These are phyloP conservation scores for Brachionus sp. DNA, from an alignment of 1,140 invertebrate genomes.

Conservation along the genomic window DNA sequence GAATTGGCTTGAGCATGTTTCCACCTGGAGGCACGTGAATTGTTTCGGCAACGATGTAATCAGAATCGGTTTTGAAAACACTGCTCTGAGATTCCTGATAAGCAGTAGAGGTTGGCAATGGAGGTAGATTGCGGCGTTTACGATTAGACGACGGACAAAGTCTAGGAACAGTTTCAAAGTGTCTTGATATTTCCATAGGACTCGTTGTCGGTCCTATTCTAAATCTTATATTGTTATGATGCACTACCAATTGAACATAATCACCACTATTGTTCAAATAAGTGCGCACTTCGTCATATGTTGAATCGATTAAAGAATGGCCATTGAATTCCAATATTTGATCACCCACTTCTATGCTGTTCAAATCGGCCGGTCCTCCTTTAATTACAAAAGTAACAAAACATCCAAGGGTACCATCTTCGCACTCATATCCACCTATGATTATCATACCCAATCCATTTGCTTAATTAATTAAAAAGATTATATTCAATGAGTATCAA, in stretches of 20 bases:
- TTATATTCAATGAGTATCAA: too few species aligned
- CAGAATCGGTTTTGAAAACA: background rate
- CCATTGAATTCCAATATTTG: slow-evolving; percentile 74
- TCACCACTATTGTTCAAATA: slow-evolving; percentile 79
- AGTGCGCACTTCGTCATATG: slow-evolving; percentile 78
- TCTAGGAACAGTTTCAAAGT: slow-evolving; percentile 42
- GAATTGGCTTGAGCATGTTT: slow-evolving; percentile 31
- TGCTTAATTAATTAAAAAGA: slow-evolving; percentile 57
- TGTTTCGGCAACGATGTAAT: slow-evolving; percentile 26
- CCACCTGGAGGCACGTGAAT: background rate
- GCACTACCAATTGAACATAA: slow-evolving; percentile 66
- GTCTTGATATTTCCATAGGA: slow-evolving; percentile 27
- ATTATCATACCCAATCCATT: slow-evolving; percentile 87
- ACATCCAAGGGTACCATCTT: slow-evolving; percentile 77
- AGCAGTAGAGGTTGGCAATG: slow-evolving; percentile 1
- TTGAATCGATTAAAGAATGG: slow-evolving; percentile 76
- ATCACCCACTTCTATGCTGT: slow-evolving; percentile 51
- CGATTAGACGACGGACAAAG: background rate
- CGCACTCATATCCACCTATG: slow-evolving; percentile 78
- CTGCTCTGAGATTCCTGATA: background rate
- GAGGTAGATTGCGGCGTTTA: slow-evolving; percentile 41
- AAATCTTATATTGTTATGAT: slow-evolving; percentile 15
- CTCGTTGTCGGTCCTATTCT: slow-evolving; percentile 16
- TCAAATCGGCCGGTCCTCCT: slow-evolving; percentile 75
- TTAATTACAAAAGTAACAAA: slow-evolving; percentile 85